Evolutionary conservation across 2,113 vertebrate species (phyloP), one percentile per base, ranked within the genome.

Genomic region (Ariopsis seemanni): DNA sequence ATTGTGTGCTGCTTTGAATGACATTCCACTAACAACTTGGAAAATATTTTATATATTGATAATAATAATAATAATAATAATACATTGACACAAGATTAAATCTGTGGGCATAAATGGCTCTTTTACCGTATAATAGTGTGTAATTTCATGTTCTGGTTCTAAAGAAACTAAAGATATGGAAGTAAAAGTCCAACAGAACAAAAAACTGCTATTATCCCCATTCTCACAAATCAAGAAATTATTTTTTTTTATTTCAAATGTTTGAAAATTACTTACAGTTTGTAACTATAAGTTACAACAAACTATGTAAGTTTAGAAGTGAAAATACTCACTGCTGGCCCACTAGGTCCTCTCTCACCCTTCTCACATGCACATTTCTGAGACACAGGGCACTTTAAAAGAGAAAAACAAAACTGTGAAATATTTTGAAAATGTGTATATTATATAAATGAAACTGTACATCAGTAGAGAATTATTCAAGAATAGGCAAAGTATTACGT

Each of bases 291-390:
- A n/a, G n/a, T n/a, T n/a, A n/a, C n/a, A n/a, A n/a, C n/a, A n/a
- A n/a, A n/a, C n/a, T n/a, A n/a, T n/a, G n/a, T n/a, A 18, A 80
- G 18, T 20, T 7, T 88, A 48, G 83, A 58, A 30, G 20, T 18
- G 30, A 79, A 72, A 85, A 86, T 93, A 97, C 97, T 98, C 93
- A 98, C 97, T 87, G 94, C 90, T 89, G 96, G 92, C 72, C 97
- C 97, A 7, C 92, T 92, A 81, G 93, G 90, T 85, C 97, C 97
- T 91, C 93, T 94, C 93, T 98, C 96, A 25, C 97, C 97, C 91
- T 97, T 98, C 89, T 97, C 96, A 93, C 97, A 98, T 60, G 93
- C 90, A 90, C 97, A 98, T 87, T 83, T 93, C 63, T 95, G 90
- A 91, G 92, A 92, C 92, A 95, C 92, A 52, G 95, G 94, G 92